Evolutionary conservation across 2,113 vertebrate genomes (phyloP), one percentile per base, ranked within the genome.

Genomic region (Pangasianodon gigas): DNA sequence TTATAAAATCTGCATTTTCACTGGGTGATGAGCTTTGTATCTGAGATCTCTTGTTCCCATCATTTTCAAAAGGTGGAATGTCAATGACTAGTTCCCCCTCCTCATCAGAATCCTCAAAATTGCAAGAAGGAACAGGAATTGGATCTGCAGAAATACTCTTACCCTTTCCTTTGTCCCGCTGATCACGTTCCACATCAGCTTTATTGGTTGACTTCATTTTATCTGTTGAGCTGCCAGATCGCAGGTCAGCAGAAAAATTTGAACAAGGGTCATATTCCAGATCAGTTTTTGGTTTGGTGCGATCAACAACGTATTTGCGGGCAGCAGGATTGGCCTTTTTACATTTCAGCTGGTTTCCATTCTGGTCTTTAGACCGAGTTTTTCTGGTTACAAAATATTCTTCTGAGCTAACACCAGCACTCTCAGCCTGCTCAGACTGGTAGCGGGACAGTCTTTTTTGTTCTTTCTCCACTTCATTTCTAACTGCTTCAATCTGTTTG

Each of bases 201-300:
- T 93, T 92, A 44, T 90, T 91, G 10, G 58, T 48, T 24, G 84
- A 77, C 46, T 84, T 92, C 1, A 67, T 58, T 75, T 87, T 87
- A 54, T 94, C 92, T 13, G 91, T 89, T 4, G 92, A 93, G 89
- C 91, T 93, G 88, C 90, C 92, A 77, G 94, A 93, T 3, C 92
- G 83, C 2, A 96, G 21, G 54, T 91, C 95, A 44, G 96, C 92
- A 83, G 95, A 96, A 89, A 95, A 97, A 94, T 96, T 97, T 79
- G 96, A 95, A 60, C 95, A 93, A 24, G 96, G 95, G 82, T 97
- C 94, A 89, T 96, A 96, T 92, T 97, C 95, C 92, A 96, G 90
- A 93, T 96, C 95, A 58, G 94, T 95, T 90, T 90, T 95, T 26
- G 95, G 96, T 92, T 92, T 96, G 32, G 92, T 94, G 82, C 90